These are phyloP conservation scores for Fukomys damarensis DNA, from an alignment of 2,113 vertebrate species.

Conservation along the genomic window DNA sequence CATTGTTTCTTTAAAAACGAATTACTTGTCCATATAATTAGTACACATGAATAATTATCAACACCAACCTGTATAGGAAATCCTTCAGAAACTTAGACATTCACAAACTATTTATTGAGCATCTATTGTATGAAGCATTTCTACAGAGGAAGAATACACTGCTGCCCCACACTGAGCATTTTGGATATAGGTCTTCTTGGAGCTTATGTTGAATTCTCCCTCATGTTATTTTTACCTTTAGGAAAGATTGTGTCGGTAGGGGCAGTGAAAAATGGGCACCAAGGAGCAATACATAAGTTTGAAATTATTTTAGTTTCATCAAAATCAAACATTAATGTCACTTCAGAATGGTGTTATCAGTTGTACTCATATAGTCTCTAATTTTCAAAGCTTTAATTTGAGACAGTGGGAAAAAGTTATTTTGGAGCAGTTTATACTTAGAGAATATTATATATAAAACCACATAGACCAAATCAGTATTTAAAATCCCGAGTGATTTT, in stretches of 20 bases:
- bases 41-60: background rate
- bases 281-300: background rate
- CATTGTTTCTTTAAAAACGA: background rate
- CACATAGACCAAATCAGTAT: background rate
- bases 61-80: background rate
- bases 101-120: background rate
- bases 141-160: background rate
- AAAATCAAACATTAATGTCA: background rate
- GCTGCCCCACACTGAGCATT: background rate
- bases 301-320: background rate
- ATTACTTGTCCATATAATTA: background rate
- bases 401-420: background rate
- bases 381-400: background rate
- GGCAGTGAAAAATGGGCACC: background rate
- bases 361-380: background rate
- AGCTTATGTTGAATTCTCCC: background rate
- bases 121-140: background rate
- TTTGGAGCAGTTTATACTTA: background rate
- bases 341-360: background rate
- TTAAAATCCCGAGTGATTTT: background rate
- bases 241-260: background rate
- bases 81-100: background rate
- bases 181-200: rapidly evolving
- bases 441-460: background rate
- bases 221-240: background rate